These are phyloP conservation scores for Novumbra hubbsi DNA, from an alignment of 2,797 vertebrate species.

Conservation along the genomic window DNA sequence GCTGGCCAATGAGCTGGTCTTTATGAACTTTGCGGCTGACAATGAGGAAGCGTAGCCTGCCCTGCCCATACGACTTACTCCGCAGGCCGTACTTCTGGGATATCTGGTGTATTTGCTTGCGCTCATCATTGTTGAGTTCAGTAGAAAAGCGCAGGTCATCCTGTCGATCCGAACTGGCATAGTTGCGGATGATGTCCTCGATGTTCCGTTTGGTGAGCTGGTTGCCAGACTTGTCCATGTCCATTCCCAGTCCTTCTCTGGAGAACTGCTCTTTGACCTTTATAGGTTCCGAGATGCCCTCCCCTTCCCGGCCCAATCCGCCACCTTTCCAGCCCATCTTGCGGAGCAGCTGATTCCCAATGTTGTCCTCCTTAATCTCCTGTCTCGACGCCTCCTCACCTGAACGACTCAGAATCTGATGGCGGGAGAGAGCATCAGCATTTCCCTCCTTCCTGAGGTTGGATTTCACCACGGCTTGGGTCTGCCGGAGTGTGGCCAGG, in stretches of 20 bases:
- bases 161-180: conserved; percentile 86
- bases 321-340: conserved; percentile 99
- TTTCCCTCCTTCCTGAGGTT: conserved; percentile 86
- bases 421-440: conserved; percentile 88
- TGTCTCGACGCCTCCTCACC: conserved; percentile 82
- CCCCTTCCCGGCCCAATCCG: conserved; percentile 90
- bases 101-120: conserved; percentile 94
- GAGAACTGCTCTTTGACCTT: conserved; percentile 94
- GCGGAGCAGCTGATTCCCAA: conserved; percentile 94
- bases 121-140: conserved; percentile 92
- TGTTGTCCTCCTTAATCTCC: conserved; percentile 97
- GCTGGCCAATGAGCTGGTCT: conserved; percentile 90
- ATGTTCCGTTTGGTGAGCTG: conserved; percentile 91
- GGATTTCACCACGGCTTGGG: conserved; percentile 93
- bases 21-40: conserved; percentile 92
- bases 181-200: conserved; percentile 92
- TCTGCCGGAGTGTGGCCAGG: conserved; percentile 86
- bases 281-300: conserved; percentile 94
- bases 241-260: conserved; percentile 90
- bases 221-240: conserved; percentile 77
- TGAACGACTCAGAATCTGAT: conserved; percentile 86
- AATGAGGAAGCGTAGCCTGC: conserved; percentile 86
- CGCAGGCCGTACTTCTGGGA: conserved; percentile 91
- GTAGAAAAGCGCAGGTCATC: conserved; percentile 94
- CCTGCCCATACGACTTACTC: conserved; percentile 94